Conservation (phyloP, 2,797 vertebrate species). For the Remorina albescens region DNA sequence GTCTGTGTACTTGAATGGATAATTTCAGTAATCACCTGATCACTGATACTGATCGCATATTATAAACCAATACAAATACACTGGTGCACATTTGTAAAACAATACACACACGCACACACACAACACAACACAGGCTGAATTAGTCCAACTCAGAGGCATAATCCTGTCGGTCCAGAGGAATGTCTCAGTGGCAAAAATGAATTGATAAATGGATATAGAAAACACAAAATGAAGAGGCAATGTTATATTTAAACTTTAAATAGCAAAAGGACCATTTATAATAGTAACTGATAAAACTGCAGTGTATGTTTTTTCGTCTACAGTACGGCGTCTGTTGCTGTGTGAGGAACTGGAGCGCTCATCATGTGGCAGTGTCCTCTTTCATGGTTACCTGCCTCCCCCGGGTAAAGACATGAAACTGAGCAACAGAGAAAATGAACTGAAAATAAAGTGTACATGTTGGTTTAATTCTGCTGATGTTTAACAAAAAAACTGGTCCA, state of each 20-base stretch:
- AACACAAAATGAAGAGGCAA: conserved; percentile 1
- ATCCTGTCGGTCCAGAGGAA: not conserved
- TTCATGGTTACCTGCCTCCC: conserved; percentile 97
- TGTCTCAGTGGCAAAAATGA: not conserved
- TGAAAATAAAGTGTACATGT: not conserved
- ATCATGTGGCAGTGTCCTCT: conserved; percentile 97
- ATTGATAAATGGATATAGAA: not conserved
- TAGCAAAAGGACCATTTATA: not conserved
- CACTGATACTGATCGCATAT: conserved; percentile 27
- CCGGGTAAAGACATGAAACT: conserved; percentile 86
- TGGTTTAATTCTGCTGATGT: not conserved
- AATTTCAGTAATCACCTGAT: conserved; percentile 7
- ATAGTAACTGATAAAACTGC: not conserved
- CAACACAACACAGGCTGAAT: not conserved
- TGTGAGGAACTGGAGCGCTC: conserved; percentile 98
- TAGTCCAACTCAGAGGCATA: not conserved
- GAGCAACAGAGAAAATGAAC: not conserved
- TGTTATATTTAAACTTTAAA: not conserved
- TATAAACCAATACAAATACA: not conserved
- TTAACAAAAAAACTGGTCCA: not conserved
- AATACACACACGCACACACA: not conserved
- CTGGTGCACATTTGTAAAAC: not conserved
- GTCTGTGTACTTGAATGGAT: conserved; percentile 42
- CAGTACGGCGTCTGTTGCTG: conserved; percentile 93
- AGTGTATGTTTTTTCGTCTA: conserved; percentile 31